Base-by-base conservation (phyloP, 2,113 vertebrate species). In the Tragelaphus strepsiceros region DNA sequence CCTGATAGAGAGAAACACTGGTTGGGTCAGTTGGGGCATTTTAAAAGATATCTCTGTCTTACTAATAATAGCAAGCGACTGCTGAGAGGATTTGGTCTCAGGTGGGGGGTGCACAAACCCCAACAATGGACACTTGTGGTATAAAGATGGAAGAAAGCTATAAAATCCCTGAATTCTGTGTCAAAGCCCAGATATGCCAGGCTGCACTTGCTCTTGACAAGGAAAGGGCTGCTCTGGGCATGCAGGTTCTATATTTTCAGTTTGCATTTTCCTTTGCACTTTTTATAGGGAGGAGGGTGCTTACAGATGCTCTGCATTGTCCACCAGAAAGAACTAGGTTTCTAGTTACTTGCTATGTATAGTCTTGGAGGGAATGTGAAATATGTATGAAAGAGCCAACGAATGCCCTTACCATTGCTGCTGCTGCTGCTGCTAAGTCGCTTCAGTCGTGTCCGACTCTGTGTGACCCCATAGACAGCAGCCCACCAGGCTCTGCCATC, bases 11-110 rank as follows among this genome's bases (percentile, higher is more conserved):
- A 53, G 77, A 71, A 86, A 86, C 89, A 64, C 83, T 24, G 46
- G 22, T 95, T 94, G 49, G 92, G 85, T 91, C 86, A 59, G 85
- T 77, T 2, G 15, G 17, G 39, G 86, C 91, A 46, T 93, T 94
- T 91, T 7, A 88, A 86, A 83, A 98, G 97, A 86, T 98, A 97
- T 96, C 98, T 95, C 91, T 88, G 96, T 43, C 96, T 97, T 95
- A 90, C 98, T 98, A 98, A 95, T 95, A 98, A 98, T 97, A 97
- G 95, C 78, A 46, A 77, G 64, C 56, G 62, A 96, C 89, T 95
- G 97, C 93, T 86, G 87, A 90, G 59, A 91, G 86, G 78, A 62
- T 53, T 95, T 96, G 59, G 49, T 53, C 54, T 81, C 9, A 28
- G 86, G 28, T 78, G 8, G 16, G 26, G 17, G 21, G 53, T 83